Base-by-base conservation (phyloP, 2,797 vertebrate genomes). In the Distichodus sexfasciatus region DNA sequence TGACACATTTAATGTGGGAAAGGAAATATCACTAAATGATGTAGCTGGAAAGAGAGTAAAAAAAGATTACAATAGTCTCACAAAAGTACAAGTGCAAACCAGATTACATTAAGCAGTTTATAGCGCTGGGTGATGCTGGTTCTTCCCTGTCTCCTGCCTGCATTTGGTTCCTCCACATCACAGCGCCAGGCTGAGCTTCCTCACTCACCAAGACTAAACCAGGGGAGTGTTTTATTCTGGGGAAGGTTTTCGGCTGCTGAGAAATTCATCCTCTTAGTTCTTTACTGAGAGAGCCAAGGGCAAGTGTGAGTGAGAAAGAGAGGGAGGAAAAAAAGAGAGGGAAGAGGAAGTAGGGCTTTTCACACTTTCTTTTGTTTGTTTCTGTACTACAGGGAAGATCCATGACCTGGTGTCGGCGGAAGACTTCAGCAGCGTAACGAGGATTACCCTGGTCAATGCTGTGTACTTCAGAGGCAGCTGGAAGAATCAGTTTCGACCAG, bases 391-490 rank as follows among this genome's bases (percentile, higher is more conserved):
- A 99, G 97, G 90, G 86, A 92, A 96, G 84, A 94, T 98, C 83
- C 93, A 89, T 57, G 91, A 94, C 74, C 90, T 99, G 82, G 90
- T 98, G 17, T 95, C 95, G 1, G 87, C 94, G 0, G 90, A 93
- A 9, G 96, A 99, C 83, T 97, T 99, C 82, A 93, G 85, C 66
- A 86, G 91, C 53, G 77, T 88, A 73, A 98, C 95, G 74, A 91
- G 92, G 23, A 85, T 99, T 80, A 93, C 92, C 66, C 89, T 99
- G 77, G 87, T 98, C 76, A 98, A 97, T 9, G 95, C 94, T 1
- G 76, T 99, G 61, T 99, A 98, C 88, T 99, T 99, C 88, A 94
- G 97, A 71, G 97, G 97, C 67, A 97, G 87, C 80, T 99, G 97
- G 97, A 99, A 96, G 84, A 98, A 94, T 75, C 96, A 96, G 81